These are phyloP conservation scores for Cyclina sinensis DNA, from an alignment of 1,140 invertebrate genomes.

Conservation along the genomic window DNA sequence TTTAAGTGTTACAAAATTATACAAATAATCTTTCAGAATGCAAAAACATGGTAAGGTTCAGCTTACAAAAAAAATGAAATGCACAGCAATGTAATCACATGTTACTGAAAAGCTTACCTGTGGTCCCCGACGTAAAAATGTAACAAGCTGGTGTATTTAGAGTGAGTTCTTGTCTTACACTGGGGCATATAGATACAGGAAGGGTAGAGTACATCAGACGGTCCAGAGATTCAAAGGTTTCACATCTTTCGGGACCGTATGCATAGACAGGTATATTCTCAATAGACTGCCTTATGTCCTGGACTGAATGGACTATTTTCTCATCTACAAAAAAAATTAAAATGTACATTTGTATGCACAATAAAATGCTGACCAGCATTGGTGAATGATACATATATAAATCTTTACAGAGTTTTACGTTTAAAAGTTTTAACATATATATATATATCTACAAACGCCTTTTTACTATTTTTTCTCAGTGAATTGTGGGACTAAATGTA, in stretches of 20 bases:
- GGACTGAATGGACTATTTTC: slow-evolving; percentile 72
- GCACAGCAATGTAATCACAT: neutral
- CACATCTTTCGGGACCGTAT: slow-evolving; percentile 62
- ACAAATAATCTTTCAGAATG: neutral
- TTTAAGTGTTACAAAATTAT: neutral
- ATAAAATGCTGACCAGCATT: too few species aligned
- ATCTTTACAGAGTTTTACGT: too few species aligned
- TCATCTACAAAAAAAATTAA: slow-evolving; percentile 68
- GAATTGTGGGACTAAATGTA: too few species aligned
- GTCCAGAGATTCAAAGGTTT: slow-evolving; percentile 68
- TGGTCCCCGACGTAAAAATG: slow-evolving; percentile 81
- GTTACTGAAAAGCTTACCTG: slow-evolving; percentile 64
- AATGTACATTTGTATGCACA: too few species aligned
- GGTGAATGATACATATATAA: too few species aligned
- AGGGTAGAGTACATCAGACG: slow-evolving; percentile 65
- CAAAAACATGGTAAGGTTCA: neutral
- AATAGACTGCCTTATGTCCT: slow-evolving; percentile 70
- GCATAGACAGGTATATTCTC: slow-evolving; percentile 73
- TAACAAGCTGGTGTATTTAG: slow-evolving; percentile 66
- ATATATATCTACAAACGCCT: too few species aligned
- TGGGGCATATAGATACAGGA: slow-evolving; percentile 60
- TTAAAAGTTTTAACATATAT: too few species aligned
- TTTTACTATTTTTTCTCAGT: too few species aligned
- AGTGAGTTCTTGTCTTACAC: slow-evolving; percentile 49
- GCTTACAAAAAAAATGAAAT: neutral